Evolutionary conservation across 2,113 vertebrate species (phyloP), one percentile per base, ranked within the genome.

Genomic region (Oplegnathus fasciatus): DNA sequence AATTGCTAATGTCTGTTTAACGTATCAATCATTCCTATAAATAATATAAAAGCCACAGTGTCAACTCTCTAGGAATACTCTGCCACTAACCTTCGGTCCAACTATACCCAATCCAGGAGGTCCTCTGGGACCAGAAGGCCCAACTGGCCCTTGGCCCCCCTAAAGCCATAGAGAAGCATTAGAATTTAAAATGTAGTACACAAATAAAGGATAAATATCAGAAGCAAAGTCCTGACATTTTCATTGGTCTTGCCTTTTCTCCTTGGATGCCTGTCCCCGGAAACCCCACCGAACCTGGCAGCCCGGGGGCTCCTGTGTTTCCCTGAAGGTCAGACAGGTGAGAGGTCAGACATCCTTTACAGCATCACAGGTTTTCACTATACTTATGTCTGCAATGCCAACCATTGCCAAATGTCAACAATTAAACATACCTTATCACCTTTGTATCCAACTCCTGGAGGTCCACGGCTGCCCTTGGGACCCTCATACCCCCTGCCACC

Each of bases 401-500:
- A 9, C 2, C 4, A 11, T 37, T 37, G 34, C 34, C 34, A 37
- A 37, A 37, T 9, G 22, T 62, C 26, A 32, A 71, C 7, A 26
- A 1, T 13, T 48, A 30, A 42, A 24, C 37, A 3, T 87, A 98
- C 97, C 97, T 97, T 97, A 74, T 97, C 96, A 64, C 97, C 97
- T 95, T 97, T 97, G 69, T 96, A 89, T 48, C 93, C 93, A 0
- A 89, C 18, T 46, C 97, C 97, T 74, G 94, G 94, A 1, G 64
- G 84, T 67, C 97, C 97, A 64, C 82, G 90, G 44, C 75, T 86
- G 70, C 97, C 98, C 77, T 64, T 82, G 48, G 83, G 92, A 52
- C 97, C 97, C 32, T 95, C 86, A 75, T 95, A 96, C 17, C 97
- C 97, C 73, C 96, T 96, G 87, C 97, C 96, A 70, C 97, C 97